Conservation (phyloP, 2,888 invertebrate genomes). For the Rotaria macrura region DNA sequence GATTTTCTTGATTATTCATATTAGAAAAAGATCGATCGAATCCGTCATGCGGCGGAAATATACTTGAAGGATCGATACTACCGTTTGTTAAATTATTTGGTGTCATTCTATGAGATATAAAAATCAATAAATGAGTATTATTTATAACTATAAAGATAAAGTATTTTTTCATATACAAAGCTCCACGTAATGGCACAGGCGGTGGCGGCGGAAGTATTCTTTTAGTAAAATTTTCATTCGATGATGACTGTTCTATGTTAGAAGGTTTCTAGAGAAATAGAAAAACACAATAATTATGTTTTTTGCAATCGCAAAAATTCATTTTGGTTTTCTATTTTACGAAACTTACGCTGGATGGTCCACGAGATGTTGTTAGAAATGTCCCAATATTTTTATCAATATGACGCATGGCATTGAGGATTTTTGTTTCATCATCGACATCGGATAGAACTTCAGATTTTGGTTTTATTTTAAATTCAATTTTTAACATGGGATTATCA, state of each 20-base stretch:
- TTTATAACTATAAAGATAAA: neutral
- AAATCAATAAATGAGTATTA: neutral
- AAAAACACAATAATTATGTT: neutral
- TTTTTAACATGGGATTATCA: neutral
- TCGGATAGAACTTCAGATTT: neutral
- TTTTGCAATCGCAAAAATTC: neutral
- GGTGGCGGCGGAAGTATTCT: neutral
- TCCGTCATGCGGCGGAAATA: neutral
- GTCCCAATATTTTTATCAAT: neutral
- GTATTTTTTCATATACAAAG: neutral
- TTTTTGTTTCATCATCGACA: neutral
- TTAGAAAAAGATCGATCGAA: neutral
- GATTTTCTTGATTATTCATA: neutral
- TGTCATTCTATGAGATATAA: neutral
- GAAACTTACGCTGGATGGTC: neutral
- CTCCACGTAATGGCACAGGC: neutral
- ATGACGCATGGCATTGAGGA: neutral
- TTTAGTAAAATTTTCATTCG: neutral
- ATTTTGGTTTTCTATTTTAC: too few relatives aligned
- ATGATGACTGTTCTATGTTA: neutral
- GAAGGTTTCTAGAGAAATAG: neutral
- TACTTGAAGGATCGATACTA: neutral
- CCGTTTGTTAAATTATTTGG: neutral
- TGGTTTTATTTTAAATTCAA: neutral
- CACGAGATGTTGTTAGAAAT: neutral